Evolutionary conservation across 2,888 invertebrate genomes (phyloP).

Genomic region (Epinotia brunnichana): DNA sequence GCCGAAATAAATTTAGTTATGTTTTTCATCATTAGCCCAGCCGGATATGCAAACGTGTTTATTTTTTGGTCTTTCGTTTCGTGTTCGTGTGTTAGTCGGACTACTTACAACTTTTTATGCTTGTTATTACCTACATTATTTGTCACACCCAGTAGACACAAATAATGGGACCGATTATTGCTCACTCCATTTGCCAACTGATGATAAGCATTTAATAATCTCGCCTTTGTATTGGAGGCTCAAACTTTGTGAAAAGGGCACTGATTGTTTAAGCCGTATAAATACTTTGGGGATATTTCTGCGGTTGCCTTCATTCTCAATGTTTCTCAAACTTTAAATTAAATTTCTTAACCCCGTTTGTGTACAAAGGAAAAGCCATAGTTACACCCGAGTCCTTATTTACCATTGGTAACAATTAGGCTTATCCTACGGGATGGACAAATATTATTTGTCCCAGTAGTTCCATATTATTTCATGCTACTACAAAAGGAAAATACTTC

Average conservation of each 20-base stretch:
- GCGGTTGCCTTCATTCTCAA: constrained; percentile 32
- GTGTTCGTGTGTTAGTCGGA: no score
- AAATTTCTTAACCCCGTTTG: constrained; percentile 21
- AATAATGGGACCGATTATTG: constrained; percentile 36
- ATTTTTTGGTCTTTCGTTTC: no score
- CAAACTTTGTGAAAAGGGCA: constrained; percentile 40
- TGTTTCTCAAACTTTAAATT: constrained; percentile 35
- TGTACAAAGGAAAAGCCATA: constrained; percentile 4
- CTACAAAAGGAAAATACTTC: no score
- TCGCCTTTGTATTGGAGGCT: constrained; percentile 30
- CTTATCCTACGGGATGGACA: no score
- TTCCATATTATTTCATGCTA: no score
- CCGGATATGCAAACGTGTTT: no score
- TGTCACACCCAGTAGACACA: neutral
- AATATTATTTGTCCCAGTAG: no score
- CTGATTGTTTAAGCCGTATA: constrained; percentile 43
- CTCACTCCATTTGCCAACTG: constrained; percentile 35
- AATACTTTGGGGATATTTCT: constrained; percentile 42
- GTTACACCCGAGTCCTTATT: neutral
- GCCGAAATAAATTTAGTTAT: neutral
- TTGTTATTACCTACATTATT: neutral
- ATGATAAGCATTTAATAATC: constrained; percentile 41
- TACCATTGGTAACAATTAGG: no score
- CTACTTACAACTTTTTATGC: no score
- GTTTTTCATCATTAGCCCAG: neutral